Conservation (phyloP, 2,113 vertebrate genomes). For the Sylvilagus bachmani region DNA sequence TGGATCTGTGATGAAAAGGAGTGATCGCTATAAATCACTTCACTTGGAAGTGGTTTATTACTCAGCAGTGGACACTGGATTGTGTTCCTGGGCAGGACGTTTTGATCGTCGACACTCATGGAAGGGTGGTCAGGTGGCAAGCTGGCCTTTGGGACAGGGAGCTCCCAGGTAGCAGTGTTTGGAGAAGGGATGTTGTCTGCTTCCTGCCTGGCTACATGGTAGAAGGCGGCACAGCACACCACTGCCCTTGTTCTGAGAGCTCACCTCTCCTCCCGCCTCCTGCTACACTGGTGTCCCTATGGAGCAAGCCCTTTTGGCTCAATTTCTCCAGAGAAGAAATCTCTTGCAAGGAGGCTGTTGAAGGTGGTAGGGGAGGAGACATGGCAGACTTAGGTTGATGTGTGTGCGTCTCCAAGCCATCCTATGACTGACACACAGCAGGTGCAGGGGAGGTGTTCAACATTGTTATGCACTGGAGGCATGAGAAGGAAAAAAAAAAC, state of each 20-base stretch:
- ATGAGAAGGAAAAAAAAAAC: not conserved
- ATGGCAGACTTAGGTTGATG: rapidly evolving
- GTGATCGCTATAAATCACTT: rapidly evolving
- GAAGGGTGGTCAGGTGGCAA: not conserved
- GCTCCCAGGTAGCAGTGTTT: no score
- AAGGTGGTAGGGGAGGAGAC: no score
- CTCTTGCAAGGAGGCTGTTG: not conserved
- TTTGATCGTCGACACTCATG: no score
- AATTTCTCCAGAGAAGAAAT: not conserved
- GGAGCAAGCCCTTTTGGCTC: not conserved
- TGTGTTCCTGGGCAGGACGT: no score
- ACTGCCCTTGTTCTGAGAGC: not conserved
- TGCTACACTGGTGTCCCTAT: rapidly evolving
- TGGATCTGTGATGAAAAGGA: not conserved
- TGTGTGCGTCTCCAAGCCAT: not conserved
- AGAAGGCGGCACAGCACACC: not conserved
- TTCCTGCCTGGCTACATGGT: not conserved
- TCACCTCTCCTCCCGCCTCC: not conserved
- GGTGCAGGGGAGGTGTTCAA: no score
- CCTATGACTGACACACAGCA: rapidly evolving
- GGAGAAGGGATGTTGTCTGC: not conserved
- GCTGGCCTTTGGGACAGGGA: not conserved
- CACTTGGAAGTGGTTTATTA: not conserved
- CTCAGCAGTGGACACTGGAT: no score
- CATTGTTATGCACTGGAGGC: not conserved